Percentiles rank a stretch among this genome's conserved stretches.
These are phyloP conservation scores for Trematomus loennbergii DNA, from an alignment of 2,113 vertebrate species.

Conservation along the genomic window DNA sequence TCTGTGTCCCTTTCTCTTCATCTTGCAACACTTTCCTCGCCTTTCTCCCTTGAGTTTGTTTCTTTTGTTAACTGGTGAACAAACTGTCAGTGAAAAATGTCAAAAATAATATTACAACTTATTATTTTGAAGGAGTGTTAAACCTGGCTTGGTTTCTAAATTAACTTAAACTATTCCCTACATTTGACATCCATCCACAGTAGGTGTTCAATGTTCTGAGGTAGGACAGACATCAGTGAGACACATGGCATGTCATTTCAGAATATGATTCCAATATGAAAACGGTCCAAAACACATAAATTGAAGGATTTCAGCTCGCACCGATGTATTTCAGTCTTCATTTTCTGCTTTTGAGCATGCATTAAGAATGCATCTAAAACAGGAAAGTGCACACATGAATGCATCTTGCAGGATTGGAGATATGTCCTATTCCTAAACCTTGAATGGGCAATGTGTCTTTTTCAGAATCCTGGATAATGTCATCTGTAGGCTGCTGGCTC, in stretches of 20 bases:
- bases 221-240: neutral
- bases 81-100: neutral
- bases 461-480: conserved; percentile 42
- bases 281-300: neutral
- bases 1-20: neutral
- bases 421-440: neutral
- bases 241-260: conserved; percentile 6
- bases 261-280: neutral
- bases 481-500: conserved; percentile 14
- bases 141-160: neutral
- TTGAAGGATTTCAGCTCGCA: conserved; percentile 9
- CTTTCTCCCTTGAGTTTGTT: conserved; percentile 1
- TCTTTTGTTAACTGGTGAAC: neutral
- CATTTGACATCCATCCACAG: neutral
- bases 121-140: neutral
- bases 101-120: neutral
- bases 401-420: conserved; percentile 1
- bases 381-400: neutral
- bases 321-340: conserved; percentile 13
- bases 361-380: neutral
- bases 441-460: conserved; percentile 28
- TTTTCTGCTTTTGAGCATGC: conserved; percentile 7
- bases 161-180: neutral
- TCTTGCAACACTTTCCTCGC: neutral
- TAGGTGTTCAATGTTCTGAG: conserved; percentile 1